Evolutionary conservation across 2,113 vertebrate species (phyloP).

Genomic region (Ellobius talpinus): DNA sequence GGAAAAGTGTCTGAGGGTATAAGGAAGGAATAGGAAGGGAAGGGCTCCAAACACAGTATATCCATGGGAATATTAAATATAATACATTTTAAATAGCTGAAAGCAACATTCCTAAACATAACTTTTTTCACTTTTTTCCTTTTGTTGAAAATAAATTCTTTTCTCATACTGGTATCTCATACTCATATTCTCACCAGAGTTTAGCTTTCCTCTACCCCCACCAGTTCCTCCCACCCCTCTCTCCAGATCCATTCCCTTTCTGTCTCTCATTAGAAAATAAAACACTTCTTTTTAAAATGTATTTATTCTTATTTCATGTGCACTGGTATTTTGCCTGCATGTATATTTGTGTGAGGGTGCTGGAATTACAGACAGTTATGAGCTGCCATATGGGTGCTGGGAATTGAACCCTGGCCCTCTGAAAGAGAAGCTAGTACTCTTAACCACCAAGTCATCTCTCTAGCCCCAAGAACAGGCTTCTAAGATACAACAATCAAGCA

Average conservation of each 20-base stretch:
- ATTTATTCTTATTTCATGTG: not conserved
- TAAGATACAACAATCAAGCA: not conserved
- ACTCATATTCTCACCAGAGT: too few relatives aligned
- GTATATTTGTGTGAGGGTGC: too few relatives aligned
- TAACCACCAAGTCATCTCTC: not conserved
- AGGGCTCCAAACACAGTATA: not conserved
- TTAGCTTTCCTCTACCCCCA: not conserved
- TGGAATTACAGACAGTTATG: too few relatives aligned
- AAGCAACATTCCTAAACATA: not conserved
- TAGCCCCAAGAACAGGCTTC: not conserved
- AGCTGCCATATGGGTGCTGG: not conserved
- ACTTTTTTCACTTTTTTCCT: not conserved
- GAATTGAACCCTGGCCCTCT: not conserved
- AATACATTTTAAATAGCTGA: not conserved
- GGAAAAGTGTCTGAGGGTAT: not conserved
- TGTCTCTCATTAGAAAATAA: not conserved
- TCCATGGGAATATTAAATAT: not conserved
- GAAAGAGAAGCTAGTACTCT: not conserved
- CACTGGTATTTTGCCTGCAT: not conserved
- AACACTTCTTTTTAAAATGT: not conserved
- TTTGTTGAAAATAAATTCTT: not conserved
- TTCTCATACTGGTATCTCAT: not conserved
- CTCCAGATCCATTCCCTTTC: not conserved
- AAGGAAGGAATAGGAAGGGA: not conserved
- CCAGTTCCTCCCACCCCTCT: not conserved